Evolutionary conservation across 2,888 invertebrate genomes (phyloP), one percentile per base, ranked within the genome.

Genomic region (Laspeyria flexula): DNA sequence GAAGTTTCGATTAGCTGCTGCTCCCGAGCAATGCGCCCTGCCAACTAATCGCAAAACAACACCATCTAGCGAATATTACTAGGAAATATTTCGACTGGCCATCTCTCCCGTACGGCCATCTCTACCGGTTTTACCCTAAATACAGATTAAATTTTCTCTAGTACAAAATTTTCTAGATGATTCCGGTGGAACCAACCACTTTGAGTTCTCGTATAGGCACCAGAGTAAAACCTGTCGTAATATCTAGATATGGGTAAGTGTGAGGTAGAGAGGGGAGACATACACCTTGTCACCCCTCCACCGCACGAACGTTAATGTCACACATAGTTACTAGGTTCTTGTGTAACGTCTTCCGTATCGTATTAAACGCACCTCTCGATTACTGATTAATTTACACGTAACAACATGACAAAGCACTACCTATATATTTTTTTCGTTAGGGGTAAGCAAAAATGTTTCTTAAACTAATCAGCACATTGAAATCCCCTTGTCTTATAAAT

Each of bases 171-270:
- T 53, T 72, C 69, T 68, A 69, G 65, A 63, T 56, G 44, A 65
- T 65, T 71, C 71, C 63, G 64, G 62, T 74, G 75, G 75, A 57
- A 59, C 66, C 59, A 65, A 65, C 67, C 59, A 56, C 70, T 71
- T 10, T 65, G 75, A 73, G 75, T 74, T 76, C 76, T 79, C 72
- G 63, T 62, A 65, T 58, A 55, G 46, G 52, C 56, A 58, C 60
- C 56, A 62, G 54, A 59, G 64, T 57, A 52, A 50, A 77, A 81
- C 80, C 63, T 47, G 43, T 34, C 5, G 38, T 25, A 47, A 23
- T 65, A 37, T 47, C 39, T 44, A 25, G 25, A 25, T 25, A 43
- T 21, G 43, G n/a, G n/a, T 9, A 29, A 15, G 31, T 13, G 13
- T 18, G 12, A 7, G 15, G 33, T 43, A n/a, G n/a, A n/a, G n/a